Conservation (phyloP, 2,888 invertebrate genomes). For the Timema cristinae region DNA sequence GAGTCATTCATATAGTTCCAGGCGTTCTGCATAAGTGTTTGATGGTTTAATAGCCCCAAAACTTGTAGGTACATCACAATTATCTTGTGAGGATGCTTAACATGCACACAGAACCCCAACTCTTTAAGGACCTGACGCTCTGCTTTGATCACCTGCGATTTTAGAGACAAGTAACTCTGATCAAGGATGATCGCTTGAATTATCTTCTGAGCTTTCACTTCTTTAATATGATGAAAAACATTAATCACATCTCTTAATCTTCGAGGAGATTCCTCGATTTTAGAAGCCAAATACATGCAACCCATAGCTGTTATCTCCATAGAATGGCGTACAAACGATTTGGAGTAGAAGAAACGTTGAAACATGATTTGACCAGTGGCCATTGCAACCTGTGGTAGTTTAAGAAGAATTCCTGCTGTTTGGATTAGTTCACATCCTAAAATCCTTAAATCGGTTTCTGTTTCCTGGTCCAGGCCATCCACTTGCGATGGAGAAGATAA, state of each 20-base stretch:
- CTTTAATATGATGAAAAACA: constrained; percentile 96
- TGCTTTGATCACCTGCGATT: constrained; percentile 96
- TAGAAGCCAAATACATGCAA: constrained; percentile 93
- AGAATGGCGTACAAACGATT: constrained; percentile 94
- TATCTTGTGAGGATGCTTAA: constrained; percentile 98
- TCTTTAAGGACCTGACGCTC: constrained; percentile 94
- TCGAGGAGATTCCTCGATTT: constrained; percentile 97
- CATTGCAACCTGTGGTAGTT: constrained; percentile 97
- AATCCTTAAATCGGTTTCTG: constrained; percentile 88
- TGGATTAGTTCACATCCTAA: constrained; percentile 98
- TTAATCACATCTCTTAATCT: constrained; percentile 95
- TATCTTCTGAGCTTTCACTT: constrained; percentile 84
- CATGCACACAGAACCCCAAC: constrained; percentile 98
- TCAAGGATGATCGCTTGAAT: constrained; percentile 88
- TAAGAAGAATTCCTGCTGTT: constrained; percentile 93
- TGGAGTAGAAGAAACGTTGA: constrained; percentile 97
- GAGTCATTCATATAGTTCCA: constrained; percentile 99
- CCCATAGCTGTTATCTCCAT: constrained; percentile 99
- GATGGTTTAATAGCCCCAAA: constrained; percentile 81
- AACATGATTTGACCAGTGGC: constrained; percentile 98
- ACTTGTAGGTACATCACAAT: constrained; percentile 95
- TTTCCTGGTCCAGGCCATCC: constrained; percentile 88
- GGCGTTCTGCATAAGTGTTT: constrained; percentile 87
- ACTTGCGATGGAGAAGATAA: constrained; percentile 85
- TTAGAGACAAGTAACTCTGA: constrained; percentile 88